phyloP scores from a whole-genome alignment of 2,797 vertebrate genomes.

The Lagorchestes hirsutus region DNA sequence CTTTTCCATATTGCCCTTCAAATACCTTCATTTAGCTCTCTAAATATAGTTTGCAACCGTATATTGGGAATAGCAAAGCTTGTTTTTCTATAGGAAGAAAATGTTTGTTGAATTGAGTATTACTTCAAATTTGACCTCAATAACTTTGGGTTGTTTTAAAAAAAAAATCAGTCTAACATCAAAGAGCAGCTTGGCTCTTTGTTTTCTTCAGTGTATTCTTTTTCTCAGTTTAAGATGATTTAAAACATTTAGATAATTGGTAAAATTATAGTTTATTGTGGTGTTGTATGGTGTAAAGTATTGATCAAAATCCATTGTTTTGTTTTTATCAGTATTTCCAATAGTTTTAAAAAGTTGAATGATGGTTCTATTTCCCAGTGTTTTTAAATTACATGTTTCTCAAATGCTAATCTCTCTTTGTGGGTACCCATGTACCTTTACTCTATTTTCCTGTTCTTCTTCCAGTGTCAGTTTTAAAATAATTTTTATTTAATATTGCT shows the following conservation, averaged over 20 bases:
- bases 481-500: not conserved
- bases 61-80: not conserved
- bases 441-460: not conserved
- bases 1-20: not conserved
- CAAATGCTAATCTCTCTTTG: not conserved
- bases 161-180: not conserved
- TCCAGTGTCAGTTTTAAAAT: not conserved
- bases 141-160: not conserved
- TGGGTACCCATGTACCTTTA: not conserved
- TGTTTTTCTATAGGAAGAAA: not conserved
- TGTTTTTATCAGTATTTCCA: not conserved
- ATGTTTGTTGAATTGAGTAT: not conserved
- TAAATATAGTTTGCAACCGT: not conserved
- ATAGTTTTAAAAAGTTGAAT: not conserved
- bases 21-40: not conserved
- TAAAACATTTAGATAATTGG: not conserved
- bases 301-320: not conserved
- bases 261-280: not conserved
- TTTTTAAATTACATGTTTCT: too few species aligned
- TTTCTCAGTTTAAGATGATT: too few species aligned
- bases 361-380: not conserved
- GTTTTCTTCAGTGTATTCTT: not conserved
- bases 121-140: not conserved
- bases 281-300: not conserved
- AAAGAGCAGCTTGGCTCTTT: not conserved